A percentile compares a stretch with the other conserved stretches of the same genome.
These are phyloP conservation scores for Tonatia bakeri DNA, from an alignment of 2,113 vertebrate genomes.

Conservation along the genomic window DNA sequence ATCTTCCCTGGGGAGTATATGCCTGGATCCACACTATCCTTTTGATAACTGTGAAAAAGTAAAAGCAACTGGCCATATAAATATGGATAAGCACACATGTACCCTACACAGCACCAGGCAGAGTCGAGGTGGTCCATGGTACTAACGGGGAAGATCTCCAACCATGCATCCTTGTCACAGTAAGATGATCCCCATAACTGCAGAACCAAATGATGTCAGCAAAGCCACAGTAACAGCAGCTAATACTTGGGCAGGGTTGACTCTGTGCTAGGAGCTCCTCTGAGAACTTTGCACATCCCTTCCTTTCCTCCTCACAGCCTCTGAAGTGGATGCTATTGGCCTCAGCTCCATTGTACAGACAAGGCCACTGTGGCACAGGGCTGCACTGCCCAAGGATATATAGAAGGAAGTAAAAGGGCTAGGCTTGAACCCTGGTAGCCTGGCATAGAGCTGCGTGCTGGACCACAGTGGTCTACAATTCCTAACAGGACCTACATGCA, in stretches of 20 bases:
- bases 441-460: not conserved
- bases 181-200: fast-evolving
- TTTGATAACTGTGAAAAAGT: not conserved
- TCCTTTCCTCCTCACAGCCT: not conserved
- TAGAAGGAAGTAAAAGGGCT: not conserved
- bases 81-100: not conserved
- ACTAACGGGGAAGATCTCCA: not conserved
- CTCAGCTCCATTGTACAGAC: not conserved
- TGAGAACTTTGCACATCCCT: too few species aligned
- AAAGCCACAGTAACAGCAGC: not conserved
- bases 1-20: not conserved
- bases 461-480: not conserved
- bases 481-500: not conserved
- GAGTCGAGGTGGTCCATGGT: not conserved
- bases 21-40: too few species aligned
- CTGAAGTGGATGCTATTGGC: fast-evolving
- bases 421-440: not conserved
- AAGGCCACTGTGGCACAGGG: fast-evolving
- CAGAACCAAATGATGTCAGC: fast-evolving
- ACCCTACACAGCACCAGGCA: not conserved
- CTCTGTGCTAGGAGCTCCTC: too few species aligned
- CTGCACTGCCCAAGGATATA: fast-evolving
- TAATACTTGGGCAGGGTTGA: fast-evolving
- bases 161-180: fast-evolving
- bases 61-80: not conserved